Percentiles rank a stretch among this genome's conserved stretches.
phyloP scores from a whole-genome alignment of 2,113 vertebrate genomes.

The Oryzias celebensis region DNA sequence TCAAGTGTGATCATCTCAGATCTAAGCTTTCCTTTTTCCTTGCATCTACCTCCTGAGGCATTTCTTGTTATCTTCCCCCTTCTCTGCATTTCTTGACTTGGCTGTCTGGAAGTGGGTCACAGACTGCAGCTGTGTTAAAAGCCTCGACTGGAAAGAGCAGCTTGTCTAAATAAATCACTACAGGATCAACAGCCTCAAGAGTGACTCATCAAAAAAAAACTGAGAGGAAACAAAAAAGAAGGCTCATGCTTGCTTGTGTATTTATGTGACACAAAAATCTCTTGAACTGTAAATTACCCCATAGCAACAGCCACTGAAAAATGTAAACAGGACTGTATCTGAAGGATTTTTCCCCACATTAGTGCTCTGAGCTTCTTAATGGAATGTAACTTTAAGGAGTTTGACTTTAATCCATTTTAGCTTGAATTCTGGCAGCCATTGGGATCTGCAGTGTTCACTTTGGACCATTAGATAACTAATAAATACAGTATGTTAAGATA shows the following conservation, averaged over 20 bases:
- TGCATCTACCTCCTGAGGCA: background rate
- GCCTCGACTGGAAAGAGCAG: constrained; percentile 49
- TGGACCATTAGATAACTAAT: too few species aligned
- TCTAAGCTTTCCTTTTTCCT: background rate
- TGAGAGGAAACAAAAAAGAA: constrained; percentile 11
- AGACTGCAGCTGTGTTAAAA: constrained; percentile 69
- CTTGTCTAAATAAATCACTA: constrained; percentile 72
- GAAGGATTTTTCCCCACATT: background rate
- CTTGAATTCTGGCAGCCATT: too few species aligned
- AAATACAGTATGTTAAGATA: too few species aligned
- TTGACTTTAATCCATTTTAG: too few species aligned
- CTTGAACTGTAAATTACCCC: background rate
- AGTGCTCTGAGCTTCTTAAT: background rate
- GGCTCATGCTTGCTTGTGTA: constrained; percentile 12
- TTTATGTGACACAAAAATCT: background rate
- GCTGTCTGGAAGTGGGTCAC: constrained; percentile 69
- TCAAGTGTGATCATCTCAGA: background rate
- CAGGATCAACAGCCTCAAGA: constrained; percentile 27
- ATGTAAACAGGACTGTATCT: background rate
- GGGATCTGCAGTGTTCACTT: too few species aligned
- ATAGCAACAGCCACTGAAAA: background rate
- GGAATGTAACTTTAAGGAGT: too few species aligned
- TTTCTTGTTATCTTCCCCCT: background rate
- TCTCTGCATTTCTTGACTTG: constrained; percentile 9
- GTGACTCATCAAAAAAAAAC: constrained; percentile 40